Evolutionary conservation across 2,113 vertebrate genomes (phyloP).

Genomic region (Gambusia affinis): DNA sequence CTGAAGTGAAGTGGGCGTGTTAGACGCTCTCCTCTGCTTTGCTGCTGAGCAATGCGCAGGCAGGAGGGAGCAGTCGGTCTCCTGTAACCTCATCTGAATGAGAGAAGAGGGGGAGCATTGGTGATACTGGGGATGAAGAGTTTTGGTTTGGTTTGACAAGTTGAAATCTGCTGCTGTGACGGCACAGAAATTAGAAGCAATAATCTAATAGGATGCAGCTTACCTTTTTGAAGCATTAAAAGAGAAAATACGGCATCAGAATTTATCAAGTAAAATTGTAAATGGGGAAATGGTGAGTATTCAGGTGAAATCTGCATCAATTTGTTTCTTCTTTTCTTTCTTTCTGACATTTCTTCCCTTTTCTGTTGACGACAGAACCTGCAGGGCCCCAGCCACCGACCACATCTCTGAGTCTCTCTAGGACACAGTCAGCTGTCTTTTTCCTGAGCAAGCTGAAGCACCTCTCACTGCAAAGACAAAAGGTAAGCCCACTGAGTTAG

Average conservation of each 20-base stretch:
- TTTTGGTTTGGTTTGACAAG: conserved; percentile 32
- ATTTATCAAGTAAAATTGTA: conserved; percentile 21
- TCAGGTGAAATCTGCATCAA: conserved; percentile 21
- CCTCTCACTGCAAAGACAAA: conserved; percentile 82
- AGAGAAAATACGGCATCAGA: neutral
- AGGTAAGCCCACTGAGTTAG: conserved; percentile 60
- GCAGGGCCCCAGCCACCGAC: conserved; percentile 33
- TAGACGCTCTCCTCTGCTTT: conserved; percentile 39
- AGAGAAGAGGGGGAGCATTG: conserved; percentile 35
- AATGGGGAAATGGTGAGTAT: conserved; percentile 16
- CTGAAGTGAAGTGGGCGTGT: conserved; percentile 65
- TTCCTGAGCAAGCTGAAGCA: conserved; percentile 93
- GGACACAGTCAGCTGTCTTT: conserved; percentile 81
- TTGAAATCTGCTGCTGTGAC: conserved; percentile 27
- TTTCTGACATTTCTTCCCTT: conserved; percentile 9
- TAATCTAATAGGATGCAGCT: neutral
- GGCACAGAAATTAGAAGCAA: conserved; percentile 1
- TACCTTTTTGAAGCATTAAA: neutral
- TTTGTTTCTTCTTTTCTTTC: neutral
- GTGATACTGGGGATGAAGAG: conserved; percentile 15
- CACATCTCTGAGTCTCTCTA: conserved; percentile 62
- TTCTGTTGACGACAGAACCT: conserved; percentile 57
- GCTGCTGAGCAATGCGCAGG: conserved; percentile 59
- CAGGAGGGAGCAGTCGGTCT: conserved; percentile 60
- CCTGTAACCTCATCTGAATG: conserved; percentile 44